Evolutionary conservation across 2,797 vertebrate species (phyloP).

Genomic region (Enteromius treurensis): DNA sequence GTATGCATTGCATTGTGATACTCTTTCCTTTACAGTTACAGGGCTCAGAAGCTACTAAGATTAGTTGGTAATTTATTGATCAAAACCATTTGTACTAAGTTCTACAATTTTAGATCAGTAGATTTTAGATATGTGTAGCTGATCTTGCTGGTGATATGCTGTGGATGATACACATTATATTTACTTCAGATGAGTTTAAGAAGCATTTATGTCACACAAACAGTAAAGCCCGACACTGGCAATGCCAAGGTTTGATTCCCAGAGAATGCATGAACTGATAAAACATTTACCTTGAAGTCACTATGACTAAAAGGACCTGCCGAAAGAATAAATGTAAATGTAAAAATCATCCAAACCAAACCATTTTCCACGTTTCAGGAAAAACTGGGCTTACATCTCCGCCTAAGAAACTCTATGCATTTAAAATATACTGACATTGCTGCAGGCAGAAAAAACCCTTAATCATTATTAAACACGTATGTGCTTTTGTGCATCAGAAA

Average conservation of each 20-base stretch:
- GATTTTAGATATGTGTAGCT: not conserved
- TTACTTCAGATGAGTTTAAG: not conserved
- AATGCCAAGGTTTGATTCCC: not conserved
- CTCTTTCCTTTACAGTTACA: not conserved
- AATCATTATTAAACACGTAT: constrained; percentile 19
- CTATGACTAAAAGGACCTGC: not conserved
- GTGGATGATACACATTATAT: not conserved
- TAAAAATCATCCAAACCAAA: constrained; percentile 13
- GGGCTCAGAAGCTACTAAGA: not conserved
- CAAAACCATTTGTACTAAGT: not conserved
- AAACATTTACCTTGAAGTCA: constrained; percentile 12
- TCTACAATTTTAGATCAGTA: not conserved
- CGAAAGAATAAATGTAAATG: not conserved
- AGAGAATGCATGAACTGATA: not conserved
- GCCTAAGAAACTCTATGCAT: not conserved
- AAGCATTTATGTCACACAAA: not conserved
- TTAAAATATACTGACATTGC: constrained; percentile 12
- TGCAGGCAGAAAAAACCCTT: constrained; percentile 20
- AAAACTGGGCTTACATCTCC: not conserved
- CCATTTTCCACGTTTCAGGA: not conserved
- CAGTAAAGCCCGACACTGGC: not conserved
- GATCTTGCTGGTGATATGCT: not conserved
- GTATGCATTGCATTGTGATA: no score
- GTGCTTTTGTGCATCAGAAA: constrained; percentile 8
- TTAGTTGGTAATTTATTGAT: not conserved